These are phyloP conservation scores for Agelastica alni DNA, from an alignment of 2,888 invertebrate species.

Conservation along the genomic window DNA sequence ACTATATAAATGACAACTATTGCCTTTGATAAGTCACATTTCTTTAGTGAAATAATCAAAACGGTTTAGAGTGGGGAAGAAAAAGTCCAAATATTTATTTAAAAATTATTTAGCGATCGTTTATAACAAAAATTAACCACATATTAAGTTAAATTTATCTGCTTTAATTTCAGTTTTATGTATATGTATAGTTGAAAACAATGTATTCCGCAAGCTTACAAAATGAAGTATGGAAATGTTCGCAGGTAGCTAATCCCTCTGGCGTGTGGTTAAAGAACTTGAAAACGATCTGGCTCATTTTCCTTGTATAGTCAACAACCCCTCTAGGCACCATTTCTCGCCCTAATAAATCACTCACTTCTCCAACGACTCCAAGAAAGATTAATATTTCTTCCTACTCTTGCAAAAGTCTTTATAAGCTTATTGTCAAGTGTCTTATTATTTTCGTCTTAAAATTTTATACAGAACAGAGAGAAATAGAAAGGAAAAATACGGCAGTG, in stretches of 20 bases:
- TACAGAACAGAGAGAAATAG: constrained; percentile 24
- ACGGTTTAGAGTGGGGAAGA: no score
- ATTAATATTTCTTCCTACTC: constrained; percentile 30
- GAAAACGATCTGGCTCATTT: constrained; percentile 20
- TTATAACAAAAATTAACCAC: no score
- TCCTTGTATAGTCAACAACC: constrained; percentile 8
- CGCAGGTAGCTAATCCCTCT: constrained; percentile 11
- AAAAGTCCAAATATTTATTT: no score
- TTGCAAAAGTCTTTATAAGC: constrained; percentile 27
- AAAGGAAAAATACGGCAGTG: background rate
- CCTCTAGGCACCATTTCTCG: constrained; percentile 5
- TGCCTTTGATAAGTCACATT: no score
- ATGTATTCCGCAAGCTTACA: background rate
- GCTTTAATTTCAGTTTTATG: no score
- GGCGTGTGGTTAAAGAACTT: constrained; percentile 14
- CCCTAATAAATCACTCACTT: constrained; percentile 27
- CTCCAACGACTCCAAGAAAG: constrained; percentile 22
- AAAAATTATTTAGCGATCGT: no score
- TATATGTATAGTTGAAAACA: no score
- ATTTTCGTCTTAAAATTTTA: constrained; percentile 38
- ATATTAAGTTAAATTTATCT: no score
- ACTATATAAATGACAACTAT: no score
- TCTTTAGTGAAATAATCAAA: no score
- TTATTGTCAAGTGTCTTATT: constrained; percentile 39
- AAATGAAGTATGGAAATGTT: background rate